Conservation (phyloP, 1,140 invertebrate genomes). For the Nasonia vitripennis region DNA sequence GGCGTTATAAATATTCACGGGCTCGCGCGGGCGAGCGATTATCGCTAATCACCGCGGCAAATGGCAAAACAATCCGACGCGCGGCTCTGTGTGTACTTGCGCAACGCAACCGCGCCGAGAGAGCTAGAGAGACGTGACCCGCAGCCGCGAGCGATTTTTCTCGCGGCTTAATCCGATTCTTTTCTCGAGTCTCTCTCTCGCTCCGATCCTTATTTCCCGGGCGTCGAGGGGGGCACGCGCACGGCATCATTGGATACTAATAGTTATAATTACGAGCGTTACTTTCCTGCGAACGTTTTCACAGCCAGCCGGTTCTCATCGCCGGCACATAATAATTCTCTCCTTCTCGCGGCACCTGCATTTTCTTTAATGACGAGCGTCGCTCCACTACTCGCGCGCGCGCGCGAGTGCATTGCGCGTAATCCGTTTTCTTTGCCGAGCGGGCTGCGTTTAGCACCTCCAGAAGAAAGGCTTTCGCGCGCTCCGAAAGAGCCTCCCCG, state of each 20-base stretch:
- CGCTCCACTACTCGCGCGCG: not conserved
- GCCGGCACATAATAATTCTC: conserved; percentile 24
- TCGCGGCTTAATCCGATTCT: conserved; percentile 26
- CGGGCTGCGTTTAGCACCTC: conserved; percentile 26
- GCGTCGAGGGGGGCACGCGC: not conserved
- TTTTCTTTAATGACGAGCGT: conserved; percentile 37
- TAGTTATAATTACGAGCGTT: conserved; percentile 43
- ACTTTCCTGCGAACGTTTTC: conserved; percentile 22
- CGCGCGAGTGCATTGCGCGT: not conserved
- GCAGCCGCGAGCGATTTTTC: not conserved
- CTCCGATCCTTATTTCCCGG: not conserved
- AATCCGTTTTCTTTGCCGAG: conserved; percentile 42
- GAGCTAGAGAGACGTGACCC: not conserved
- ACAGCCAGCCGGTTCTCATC: conserved; percentile 27
- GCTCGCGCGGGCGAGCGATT: not conserved
- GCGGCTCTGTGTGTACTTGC: not conserved
- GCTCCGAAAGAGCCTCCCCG: not conserved
- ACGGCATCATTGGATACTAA: conserved; percentile 20
- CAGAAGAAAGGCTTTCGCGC: not conserved
- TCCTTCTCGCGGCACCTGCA: conserved; percentile 1
- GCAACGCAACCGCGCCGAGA: no score
- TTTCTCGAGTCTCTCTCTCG: not conserved
- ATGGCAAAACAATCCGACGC: conserved; percentile 10
- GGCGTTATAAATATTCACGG: conserved; percentile 30
- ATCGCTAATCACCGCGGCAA: conserved; percentile 14